Base-by-base conservation (phyloP, 2,797 vertebrate species). In the Margarornis squamiger region DNA sequence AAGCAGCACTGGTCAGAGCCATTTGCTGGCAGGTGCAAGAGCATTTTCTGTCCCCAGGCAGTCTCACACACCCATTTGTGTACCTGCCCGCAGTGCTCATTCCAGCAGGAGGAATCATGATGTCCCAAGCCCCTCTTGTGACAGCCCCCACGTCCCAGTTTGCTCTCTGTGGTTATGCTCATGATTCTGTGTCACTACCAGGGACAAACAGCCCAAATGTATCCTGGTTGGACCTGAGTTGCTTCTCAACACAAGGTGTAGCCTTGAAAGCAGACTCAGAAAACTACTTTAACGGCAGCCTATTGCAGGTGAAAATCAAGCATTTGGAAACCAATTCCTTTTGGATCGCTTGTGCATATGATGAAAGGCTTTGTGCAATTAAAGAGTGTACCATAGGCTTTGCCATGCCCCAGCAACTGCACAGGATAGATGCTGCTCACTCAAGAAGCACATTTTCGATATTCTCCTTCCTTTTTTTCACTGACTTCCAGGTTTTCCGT, bases 61-160 rank as follows among this genome's bases (percentile, higher is more conserved):
- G 46, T 26, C 68, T 57, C 91, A 59, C 6, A 57, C 85, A 39
- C 71, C 59, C 51, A 17, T 74, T 82, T 22, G 1, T 2, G 2
- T 68, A 21, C 67, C 71, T 3, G 0, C 29, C 74, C 6, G 9
- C 2, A 1, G 57, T 65, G 65, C 86, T 4, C 1, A 4, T 43
- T 41, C 34, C 93, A 71, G 85, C 93, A 93, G 94, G 91, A 87
- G 72, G 59, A 48, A 82, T 79, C 87, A 87, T 11, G 14, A 92
- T 63, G 71, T 76, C 84, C 67, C 1, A 4, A 30, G 52, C 19
- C 24, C 58, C 23, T 12, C 36, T 6, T 41, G 39, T 34, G 79
- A 57, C 86, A 65, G 10, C 57, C 43, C n/a, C 34, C 16, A 1
- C 2, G 0, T 15, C 7, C 9, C 8, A 7, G 12, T 67, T 36